Percentiles rank a stretch among this genome's conserved stretches.
Conservation (phyloP, 2,113 vertebrate genomes). For the Callipepla squamata region DNA sequence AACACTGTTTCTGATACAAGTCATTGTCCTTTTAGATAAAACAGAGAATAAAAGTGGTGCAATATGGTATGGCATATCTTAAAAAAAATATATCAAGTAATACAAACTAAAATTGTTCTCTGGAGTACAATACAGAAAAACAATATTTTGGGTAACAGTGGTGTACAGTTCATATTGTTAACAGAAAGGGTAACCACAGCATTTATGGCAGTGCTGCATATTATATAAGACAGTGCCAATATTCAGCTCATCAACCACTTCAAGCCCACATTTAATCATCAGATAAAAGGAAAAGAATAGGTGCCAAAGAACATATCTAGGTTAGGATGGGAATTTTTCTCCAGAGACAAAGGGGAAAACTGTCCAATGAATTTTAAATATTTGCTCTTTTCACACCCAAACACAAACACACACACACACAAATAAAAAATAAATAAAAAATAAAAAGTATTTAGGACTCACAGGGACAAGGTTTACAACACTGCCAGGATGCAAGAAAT, state of each 20-base stretch:
- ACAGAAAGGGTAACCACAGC: background rate
- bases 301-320: background rate
- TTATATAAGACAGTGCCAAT: background rate
- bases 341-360: background rate
- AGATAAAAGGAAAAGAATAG: background rate
- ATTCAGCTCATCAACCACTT: background rate
- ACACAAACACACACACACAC: too few species aligned
- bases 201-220: background rate
- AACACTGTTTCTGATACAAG: too few species aligned
- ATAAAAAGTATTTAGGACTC: background rate
- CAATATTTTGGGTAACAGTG: background rate
- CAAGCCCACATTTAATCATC: background rate
- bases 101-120: background rate
- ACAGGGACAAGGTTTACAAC: background rate
- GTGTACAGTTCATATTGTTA: fast-evolving
- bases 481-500: background rate
- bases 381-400: background rate
- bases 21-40: background rate
- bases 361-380: background rate
- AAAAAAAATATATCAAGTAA: background rate
- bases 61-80: background rate
- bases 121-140: background rate
- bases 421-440: background rate
- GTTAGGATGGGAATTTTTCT: background rate
- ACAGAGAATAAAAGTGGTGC: background rate